phyloP scores from a whole-genome alignment of 2,797 vertebrate genomes.

The Crax fasciolata region DNA sequence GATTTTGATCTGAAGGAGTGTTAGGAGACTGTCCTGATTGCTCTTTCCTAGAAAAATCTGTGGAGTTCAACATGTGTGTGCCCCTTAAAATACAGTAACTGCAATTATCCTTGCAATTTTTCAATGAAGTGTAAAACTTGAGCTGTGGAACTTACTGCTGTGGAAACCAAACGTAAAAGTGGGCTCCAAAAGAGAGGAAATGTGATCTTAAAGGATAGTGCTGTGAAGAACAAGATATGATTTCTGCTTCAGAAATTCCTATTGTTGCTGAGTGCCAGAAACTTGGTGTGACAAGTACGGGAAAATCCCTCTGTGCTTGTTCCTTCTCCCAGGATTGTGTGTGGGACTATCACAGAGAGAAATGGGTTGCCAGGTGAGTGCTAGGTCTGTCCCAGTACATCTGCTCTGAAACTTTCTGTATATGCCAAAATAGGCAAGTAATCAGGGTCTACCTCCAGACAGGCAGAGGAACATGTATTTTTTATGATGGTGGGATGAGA shows the following conservation, averaged over 20 bases:
- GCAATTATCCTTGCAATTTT: neutral
- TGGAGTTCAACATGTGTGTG: neutral
- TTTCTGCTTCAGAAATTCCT: neutral
- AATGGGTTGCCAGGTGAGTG: neutral
- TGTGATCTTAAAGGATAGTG: neutral
- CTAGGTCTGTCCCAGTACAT: neutral
- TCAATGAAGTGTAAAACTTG: neutral
- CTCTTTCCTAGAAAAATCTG: neutral
- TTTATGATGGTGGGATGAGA: neutral
- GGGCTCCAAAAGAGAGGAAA: neutral
- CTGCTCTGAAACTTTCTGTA: neutral
- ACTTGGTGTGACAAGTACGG: neutral
- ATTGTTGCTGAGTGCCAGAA: neutral
- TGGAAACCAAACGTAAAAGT: neutral
- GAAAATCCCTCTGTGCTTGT: neutral
- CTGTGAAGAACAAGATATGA: neutral
- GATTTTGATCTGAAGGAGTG: slow-evolving; percentile 24
- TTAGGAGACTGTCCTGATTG: neutral
- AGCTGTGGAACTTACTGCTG: neutral
- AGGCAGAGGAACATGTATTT: neutral
- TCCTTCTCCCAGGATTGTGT: neutral
- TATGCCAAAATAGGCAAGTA: neutral
- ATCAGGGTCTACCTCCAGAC: neutral
- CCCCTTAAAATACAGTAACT: neutral
- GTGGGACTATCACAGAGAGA: neutral